A percentile compares a stretch with the other conserved stretches of the same genome.
These are phyloP conservation scores for Botia almorhae DNA, from an alignment of 2,797 vertebrate species.

Conservation along the genomic window DNA sequence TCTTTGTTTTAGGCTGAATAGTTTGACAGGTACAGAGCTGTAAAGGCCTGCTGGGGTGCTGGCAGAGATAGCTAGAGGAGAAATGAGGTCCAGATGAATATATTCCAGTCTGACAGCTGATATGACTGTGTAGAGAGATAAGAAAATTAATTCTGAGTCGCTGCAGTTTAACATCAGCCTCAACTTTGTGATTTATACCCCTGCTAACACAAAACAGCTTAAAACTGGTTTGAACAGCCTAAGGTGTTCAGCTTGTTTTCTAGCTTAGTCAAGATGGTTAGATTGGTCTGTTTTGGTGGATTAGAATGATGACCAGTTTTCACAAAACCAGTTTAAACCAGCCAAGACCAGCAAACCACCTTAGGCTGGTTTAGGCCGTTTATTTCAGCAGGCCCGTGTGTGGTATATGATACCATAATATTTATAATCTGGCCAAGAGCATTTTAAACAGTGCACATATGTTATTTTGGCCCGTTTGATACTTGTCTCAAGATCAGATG, in stretches of 20 bases:
- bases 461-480: conserved; percentile 21
- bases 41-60: conserved; percentile 43
- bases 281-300: too few relatives aligned
- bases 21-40: conserved; percentile 52
- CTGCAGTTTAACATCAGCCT: conserved; percentile 9
- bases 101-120: conserved; percentile 37
- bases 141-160: conserved; percentile 27
- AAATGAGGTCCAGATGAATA: conserved; percentile 35
- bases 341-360: not conserved
- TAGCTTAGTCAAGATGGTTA: not conserved
- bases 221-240: not conserved
- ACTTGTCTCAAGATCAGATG: conserved; percentile 18
- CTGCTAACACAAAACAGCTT: not conserved
- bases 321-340: not conserved
- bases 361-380: not conserved
- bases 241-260: not conserved
- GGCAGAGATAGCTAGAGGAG: conserved; percentile 27
- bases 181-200: not conserved
- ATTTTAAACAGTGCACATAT: conserved; percentile 7
- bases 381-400: not conserved
- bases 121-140: conserved; percentile 18
- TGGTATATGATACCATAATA: not conserved
- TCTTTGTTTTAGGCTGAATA: conserved; percentile 32
- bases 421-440: not conserved
- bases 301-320: too few relatives aligned